A percentile compares a stretch with the other conserved stretches of the same genome.
phyloP scores from a whole-genome alignment of 1,140 invertebrate genomes.

The Anastrepha obliqua region DNA sequence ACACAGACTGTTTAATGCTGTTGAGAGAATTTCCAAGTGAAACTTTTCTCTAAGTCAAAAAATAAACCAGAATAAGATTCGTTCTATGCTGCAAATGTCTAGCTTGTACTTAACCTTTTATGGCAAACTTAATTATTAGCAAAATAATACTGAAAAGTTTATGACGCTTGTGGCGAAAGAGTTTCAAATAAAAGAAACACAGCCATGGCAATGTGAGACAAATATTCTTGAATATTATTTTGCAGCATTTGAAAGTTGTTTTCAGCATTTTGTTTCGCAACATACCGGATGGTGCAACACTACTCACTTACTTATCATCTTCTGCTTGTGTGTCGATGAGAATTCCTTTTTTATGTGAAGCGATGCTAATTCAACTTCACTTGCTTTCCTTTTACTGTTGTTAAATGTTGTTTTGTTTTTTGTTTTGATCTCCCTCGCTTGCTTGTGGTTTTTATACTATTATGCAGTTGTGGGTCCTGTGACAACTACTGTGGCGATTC shows the following conservation, averaged over 20 bases:
- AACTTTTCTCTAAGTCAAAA: no score
- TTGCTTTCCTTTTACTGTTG: background rate
- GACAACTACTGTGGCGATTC: background rate
- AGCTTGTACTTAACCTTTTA: background rate
- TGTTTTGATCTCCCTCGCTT: background rate
- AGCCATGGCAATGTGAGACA: background rate
- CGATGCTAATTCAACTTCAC: slow-evolving; percentile 3
- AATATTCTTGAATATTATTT: no score
- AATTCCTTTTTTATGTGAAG: slow-evolving; percentile 13
- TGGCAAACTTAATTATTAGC: slow-evolving; percentile 9
- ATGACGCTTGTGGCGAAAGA: background rate
- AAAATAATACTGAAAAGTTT: background rate
- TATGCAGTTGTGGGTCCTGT: slow-evolving; percentile 3
- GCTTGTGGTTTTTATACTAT: background rate
- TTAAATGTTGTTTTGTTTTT: background rate
- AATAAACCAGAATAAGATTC: background rate
- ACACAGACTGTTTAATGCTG: no score
- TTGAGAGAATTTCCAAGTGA: no score
- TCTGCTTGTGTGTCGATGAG: slow-evolving; percentile 26
- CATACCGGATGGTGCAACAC: background rate
- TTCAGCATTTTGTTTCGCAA: background rate
- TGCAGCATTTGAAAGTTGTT: background rate
- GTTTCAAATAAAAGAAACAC: background rate
- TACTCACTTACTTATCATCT: slow-evolving; percentile 44
- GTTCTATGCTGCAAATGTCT: background rate